These are phyloP conservation scores for Entomyzon cyanotis DNA, from an alignment of 2,113 vertebrate species.

Conservation along the genomic window DNA sequence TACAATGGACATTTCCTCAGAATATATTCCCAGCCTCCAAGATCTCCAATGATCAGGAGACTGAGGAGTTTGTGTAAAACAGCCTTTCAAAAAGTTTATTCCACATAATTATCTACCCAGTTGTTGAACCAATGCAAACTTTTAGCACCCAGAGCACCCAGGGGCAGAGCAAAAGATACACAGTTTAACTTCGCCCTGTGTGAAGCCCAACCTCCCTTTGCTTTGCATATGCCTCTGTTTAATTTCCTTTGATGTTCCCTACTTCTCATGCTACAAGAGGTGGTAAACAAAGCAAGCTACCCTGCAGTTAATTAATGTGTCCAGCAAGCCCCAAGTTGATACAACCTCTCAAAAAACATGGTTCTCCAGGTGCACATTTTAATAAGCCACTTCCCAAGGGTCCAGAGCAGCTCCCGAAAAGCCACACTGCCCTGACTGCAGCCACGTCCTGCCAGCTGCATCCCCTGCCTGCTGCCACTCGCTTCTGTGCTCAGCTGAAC, in stretches of 20 bases:
- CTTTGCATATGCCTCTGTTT: background rate
- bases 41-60: background rate
- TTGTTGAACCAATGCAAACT: background rate
- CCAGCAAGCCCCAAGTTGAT: background rate
- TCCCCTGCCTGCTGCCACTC: fast-evolving
- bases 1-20: background rate
- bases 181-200: fast-evolving
- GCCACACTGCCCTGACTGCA: background rate
- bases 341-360: background rate
- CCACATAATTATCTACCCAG: background rate
- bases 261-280: background rate
- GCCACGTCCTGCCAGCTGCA: background rate
- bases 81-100: background rate
- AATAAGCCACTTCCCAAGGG: background rate
- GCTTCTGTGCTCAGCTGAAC: fast-evolving
- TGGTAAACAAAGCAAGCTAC: background rate
- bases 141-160: background rate
- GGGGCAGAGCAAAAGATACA: background rate
- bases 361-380: background rate
- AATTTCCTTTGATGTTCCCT: slow-evolving; percentile 5
- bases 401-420: background rate
- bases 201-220: background rate
- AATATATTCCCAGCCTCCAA: background rate
- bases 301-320: background rate
- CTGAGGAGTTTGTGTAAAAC: background rate